Conservation (phyloP, 1,140 invertebrate species). For the Dreissena polymorpha region DNA sequence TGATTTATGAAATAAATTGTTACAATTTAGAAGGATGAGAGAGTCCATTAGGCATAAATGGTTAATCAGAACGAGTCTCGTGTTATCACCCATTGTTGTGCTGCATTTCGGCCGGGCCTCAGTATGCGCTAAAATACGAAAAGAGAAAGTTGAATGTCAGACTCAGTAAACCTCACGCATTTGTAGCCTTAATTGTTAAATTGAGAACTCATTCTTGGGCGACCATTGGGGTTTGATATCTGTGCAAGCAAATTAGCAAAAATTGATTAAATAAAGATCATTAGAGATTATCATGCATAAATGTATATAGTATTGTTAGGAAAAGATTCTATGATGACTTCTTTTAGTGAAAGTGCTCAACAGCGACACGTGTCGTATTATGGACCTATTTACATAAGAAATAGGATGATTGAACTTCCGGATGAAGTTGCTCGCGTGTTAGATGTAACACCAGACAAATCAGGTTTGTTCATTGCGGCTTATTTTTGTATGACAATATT, state of each 20-base stretch:
- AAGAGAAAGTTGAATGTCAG: background rate
- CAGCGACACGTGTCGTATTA: conserved; percentile 24
- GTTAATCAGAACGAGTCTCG: no score
- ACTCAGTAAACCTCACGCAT: background rate
- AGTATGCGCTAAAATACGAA: no score
- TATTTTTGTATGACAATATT: background rate
- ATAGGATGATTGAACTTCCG: background rate
- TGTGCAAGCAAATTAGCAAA: no score
- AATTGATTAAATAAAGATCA: background rate
- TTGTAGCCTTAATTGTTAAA: background rate
- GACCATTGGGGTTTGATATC: no score
- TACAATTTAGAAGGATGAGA: no score
- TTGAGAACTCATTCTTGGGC: background rate
- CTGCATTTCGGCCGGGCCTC: no score
- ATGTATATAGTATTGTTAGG: background rate
- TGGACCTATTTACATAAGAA: conserved; percentile 40
- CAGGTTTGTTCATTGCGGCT: background rate
- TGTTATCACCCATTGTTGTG: no score
- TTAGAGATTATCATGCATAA: background rate
- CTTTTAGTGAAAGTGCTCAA: background rate
- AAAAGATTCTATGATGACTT: background rate
- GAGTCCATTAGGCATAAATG: no score
- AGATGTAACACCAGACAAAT: background rate
- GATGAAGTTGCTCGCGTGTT: background rate
- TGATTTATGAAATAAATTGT: no score